Evolutionary conservation across 2,888 invertebrate species (phyloP).

Genomic region (Flexamia atlantica): DNA sequence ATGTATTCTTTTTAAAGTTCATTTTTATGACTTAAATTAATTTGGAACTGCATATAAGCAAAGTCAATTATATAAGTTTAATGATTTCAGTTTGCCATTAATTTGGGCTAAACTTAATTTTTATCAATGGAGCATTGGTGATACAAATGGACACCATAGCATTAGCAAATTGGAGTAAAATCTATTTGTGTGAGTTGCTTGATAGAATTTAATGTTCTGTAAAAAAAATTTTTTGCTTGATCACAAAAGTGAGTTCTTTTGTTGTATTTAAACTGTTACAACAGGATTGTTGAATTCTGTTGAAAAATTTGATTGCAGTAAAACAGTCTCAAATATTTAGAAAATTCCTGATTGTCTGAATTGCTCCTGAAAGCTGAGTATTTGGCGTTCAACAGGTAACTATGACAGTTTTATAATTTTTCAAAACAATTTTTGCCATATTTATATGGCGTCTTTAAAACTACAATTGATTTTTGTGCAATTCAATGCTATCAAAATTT

Average conservation of each 20-base stretch:
- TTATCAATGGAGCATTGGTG: background rate
- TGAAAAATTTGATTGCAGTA: conserved; percentile 46
- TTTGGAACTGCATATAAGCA: no score
- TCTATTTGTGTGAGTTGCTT: background rate
- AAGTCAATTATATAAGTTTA: no score
- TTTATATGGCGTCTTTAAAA: no score
- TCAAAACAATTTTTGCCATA: background rate
- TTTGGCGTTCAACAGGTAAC: conserved; percentile 29
- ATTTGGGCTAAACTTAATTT: no score
- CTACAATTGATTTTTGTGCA: no score
- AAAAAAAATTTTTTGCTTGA: background rate
- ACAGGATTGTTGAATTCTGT: conserved; percentile 53
- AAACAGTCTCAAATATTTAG: conserved; percentile 40
- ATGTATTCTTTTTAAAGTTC: no score
- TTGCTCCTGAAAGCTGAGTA: conserved; percentile 42
- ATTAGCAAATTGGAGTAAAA: background rate
- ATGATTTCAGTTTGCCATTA: no score
- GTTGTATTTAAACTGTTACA: conserved; percentile 33
- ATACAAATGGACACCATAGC: conserved; percentile 14
- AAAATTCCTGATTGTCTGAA: conserved; percentile 49
- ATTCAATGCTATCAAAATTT: no score
- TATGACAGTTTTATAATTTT: conserved; percentile 12
- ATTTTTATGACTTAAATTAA: no score
- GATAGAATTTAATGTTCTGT: conserved; percentile 2
- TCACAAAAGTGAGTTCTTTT: conserved; percentile 3